Percentiles rank a stretch among this genome's conserved stretches.
Conservation (phyloP, 2,797 vertebrate species). For the Cynopterus sphinx region DNA sequence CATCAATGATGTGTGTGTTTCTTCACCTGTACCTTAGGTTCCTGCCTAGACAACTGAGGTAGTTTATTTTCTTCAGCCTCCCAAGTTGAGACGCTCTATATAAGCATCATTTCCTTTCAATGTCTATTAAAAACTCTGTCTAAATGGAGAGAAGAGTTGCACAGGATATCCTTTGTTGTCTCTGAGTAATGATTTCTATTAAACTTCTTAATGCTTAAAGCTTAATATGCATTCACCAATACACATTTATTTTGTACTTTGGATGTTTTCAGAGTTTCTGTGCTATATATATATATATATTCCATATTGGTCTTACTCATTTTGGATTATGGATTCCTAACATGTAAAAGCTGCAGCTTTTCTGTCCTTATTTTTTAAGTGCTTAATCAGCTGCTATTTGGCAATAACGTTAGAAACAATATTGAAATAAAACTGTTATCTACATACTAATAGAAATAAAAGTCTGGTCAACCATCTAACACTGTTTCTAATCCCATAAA, state of each 20-base stretch:
- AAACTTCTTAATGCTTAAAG: neutral
- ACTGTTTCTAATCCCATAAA: neutral
- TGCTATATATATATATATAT: neutral
- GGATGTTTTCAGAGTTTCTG: neutral
- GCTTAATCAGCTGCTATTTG: neutral
- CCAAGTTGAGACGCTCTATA: neutral
- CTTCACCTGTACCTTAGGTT: neutral
- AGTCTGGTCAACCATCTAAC: neutral
- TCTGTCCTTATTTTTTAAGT: neutral
- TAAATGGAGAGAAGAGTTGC: neutral
- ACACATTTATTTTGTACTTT: neutral
- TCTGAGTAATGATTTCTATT: neutral
- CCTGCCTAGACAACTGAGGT: neutral
- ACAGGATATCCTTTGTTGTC: neutral
- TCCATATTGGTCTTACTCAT: neutral
- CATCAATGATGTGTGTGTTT: neutral
- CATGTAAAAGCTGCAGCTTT: neutral
- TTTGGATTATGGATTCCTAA: neutral
- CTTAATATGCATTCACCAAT: neutral
- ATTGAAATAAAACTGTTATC: neutral
- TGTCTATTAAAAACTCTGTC: neutral
- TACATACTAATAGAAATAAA: neutral
- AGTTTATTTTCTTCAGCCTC: neutral
- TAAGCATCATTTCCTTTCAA: neutral
- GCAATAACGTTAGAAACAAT: neutral